Base-by-base conservation (phyloP, 2,888 invertebrate genomes). In the Diabrotica balteata region DNA sequence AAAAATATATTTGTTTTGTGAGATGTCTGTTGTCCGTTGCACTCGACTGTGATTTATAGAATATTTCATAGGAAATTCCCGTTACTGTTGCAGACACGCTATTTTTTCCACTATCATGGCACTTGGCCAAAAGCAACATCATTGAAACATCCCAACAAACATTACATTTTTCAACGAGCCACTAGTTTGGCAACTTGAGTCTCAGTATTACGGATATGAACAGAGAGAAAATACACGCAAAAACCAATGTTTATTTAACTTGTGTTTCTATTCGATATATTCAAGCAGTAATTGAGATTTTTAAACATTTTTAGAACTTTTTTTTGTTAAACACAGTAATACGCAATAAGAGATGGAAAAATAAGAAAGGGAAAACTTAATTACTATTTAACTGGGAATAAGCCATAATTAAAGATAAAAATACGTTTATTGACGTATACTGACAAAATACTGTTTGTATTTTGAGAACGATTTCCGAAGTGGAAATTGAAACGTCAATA, bases 11-110 rank as follows among this genome's bases (percentile, higher is more conserved):
- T 32, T 4, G 32, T 4, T 32, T 32, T 32, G 32, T 32, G 32
- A 32, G 22, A 17, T 53, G 42, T 22, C 32, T 22, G 53, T 53
- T 32, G 53, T 53, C 44, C 44, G 43, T 9, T 44, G 45, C 17
- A 45, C 55, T 57, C 17, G 43, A 11, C 44, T 44, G 17, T 53
- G 51, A 61, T 61, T 61, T 52, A 53, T 46, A 17, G 22, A 32
- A 17, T 22, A 47, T 44, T 61, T 61, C 61, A 61, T 61, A 53
- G 61, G 61, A 61, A 53, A 61, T 52, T 46, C 61, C 61, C 46
- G 61, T 61, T 61, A 61, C 52, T 53, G 53, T 53, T 51, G 11
- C 46, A 61, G 61, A 61, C 61, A 10, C 10, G 49, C n/a, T 52
- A 44, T 52, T 61, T 53, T 46, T 53, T 32, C 32, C 32, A 32